Evolutionary conservation across 2,113 vertebrate species (phyloP).

Genomic region (Rhinolophus ferrumequinum): DNA sequence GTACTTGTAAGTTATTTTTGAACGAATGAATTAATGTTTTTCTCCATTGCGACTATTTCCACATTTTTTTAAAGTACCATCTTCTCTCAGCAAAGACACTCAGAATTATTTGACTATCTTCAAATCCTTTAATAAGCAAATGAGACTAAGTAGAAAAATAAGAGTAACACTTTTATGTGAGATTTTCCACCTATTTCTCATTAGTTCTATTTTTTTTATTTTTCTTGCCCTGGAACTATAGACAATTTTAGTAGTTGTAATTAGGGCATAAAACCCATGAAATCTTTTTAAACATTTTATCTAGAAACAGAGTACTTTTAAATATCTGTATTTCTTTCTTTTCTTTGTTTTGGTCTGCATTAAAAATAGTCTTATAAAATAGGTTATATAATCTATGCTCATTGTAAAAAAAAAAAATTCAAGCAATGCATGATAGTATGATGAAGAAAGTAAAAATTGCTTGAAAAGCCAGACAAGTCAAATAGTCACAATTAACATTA

Average conservation of each 20-base stretch:
- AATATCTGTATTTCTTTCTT: neutral
- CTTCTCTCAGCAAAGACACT: neutral
- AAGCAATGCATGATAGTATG: neutral
- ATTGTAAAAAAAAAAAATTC: neutral
- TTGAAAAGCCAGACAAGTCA: neutral
- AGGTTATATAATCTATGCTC: neutral
- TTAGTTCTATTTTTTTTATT: neutral
- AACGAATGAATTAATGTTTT: neutral
- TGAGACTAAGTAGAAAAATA: neutral
- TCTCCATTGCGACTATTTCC: neutral
- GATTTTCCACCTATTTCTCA: neutral
- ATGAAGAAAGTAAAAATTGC: neutral
- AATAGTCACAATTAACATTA: neutral
- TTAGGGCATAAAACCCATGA: neutral
- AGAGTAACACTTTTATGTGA: neutral
- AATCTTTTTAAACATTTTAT: neutral
- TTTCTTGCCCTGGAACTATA: neutral
- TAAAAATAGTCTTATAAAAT: neutral
- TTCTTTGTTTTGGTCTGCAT: neutral
- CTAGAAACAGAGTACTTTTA: neutral
- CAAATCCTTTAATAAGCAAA: neutral
- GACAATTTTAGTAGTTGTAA: constrained; percentile 12
- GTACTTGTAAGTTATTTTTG: neutral
- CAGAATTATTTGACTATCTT: neutral
- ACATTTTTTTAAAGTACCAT: neutral